Evolutionary conservation across 2,797 vertebrate species (phyloP).

Genomic region (Cygnus olor): DNA sequence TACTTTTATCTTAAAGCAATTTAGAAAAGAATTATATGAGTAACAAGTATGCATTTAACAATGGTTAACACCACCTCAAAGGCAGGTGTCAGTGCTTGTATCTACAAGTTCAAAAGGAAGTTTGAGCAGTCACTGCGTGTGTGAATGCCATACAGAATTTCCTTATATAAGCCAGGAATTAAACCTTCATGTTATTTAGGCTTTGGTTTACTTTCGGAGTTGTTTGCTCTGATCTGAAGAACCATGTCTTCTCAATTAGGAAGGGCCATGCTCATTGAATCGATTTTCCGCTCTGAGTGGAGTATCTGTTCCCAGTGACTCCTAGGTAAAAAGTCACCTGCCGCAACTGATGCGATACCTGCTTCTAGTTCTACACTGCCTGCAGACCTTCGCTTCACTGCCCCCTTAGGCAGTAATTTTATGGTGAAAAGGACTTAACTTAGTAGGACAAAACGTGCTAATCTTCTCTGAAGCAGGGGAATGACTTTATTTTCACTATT

Average conservation of each 20-base stretch:
- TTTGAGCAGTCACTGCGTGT: background rate
- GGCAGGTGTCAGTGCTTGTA: background rate
- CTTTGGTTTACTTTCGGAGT: background rate
- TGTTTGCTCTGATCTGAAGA: background rate
- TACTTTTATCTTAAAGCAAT: slow-evolving; percentile 48
- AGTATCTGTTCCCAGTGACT: background rate
- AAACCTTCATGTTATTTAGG: background rate
- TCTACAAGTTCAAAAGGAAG: background rate
- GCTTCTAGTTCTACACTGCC: background rate
- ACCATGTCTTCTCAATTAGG: background rate
- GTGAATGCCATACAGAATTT: background rate
- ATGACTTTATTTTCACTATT: slow-evolving; percentile 13
- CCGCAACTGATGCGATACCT: background rate
- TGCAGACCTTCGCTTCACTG: background rate
- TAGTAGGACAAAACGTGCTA: slow-evolving; percentile 16
- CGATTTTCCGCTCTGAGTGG: background rate
- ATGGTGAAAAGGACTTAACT: slow-evolving; percentile 19
- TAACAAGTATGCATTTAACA: background rate
- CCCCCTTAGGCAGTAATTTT: slow-evolving; percentile 16
- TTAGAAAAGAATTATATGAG: background rate
- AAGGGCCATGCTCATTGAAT: background rate
- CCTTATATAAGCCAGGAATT: background rate
- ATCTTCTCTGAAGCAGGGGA: slow-evolving; percentile 16
- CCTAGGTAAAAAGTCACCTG: background rate
- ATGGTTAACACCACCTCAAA: slow-evolving; percentile 3